These are phyloP conservation scores for Etheostoma cragini DNA, from an alignment of 2,113 vertebrate genomes.

Conservation along the genomic window DNA sequence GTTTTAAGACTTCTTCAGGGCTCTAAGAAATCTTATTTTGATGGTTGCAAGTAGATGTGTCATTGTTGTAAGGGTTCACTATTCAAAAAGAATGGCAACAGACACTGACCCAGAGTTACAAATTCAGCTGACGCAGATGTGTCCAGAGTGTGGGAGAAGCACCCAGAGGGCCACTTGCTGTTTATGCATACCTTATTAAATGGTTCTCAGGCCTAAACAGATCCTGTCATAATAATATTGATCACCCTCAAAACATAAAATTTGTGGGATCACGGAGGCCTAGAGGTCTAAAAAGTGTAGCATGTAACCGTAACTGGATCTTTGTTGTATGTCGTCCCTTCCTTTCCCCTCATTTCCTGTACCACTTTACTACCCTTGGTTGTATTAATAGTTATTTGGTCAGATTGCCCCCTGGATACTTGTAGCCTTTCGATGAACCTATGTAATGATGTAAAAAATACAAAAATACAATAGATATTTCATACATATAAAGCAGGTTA, in stretches of 20 bases:
- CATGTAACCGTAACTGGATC: not conserved
- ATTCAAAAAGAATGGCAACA: not conserved
- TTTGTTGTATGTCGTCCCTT: not conserved
- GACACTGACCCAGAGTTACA: not conserved
- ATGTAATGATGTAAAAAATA: too few relatives aligned
- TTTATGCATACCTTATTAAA: not conserved
- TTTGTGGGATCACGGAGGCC: not conserved
- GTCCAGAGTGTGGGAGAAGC: not conserved
- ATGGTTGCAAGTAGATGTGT: not conserved
- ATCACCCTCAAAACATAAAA: not conserved
- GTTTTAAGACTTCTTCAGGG: not conserved
- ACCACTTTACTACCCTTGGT: not conserved
- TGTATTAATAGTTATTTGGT: not conserved
- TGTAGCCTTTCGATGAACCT: too few relatives aligned
- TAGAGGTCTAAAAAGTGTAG: not conserved
- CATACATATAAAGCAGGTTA: too few relatives aligned
- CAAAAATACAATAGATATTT: too few relatives aligned
- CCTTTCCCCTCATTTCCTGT: not conserved
- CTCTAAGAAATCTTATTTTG: not conserved
- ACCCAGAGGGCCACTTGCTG: not conserved
- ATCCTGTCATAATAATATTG: not conserved
- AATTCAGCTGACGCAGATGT: not conserved
- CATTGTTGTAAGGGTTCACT: not conserved
- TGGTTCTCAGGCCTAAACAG: not conserved
- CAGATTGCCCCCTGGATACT: not conserved